These are phyloP conservation scores for Pyrrhosoma nymphula DNA, from an alignment of 2,888 invertebrate species.

Conservation along the genomic window DNA sequence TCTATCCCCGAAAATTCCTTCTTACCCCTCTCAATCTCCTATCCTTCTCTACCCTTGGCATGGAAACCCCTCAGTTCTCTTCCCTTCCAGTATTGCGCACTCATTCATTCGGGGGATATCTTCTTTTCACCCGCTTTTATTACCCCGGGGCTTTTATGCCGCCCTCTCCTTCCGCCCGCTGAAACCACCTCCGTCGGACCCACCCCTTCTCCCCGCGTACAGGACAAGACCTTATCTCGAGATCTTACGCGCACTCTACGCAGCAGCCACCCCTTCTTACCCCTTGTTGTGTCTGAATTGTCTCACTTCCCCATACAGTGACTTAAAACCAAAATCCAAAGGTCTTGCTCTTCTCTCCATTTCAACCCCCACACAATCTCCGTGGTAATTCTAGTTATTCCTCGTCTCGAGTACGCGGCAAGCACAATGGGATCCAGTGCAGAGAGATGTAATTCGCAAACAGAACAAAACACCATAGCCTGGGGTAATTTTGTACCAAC, in stretches of 20 bases:
- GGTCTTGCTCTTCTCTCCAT: not conserved
- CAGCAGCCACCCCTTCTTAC: not conserved
- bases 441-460: too few relatives aligned
- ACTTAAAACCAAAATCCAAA: not conserved
- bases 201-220: not conserved
- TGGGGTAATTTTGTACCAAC: too few relatives aligned
- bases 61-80: not conserved
- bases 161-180: not conserved
- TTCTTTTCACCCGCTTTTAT: constrained; percentile 9
- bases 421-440: too few relatives aligned
- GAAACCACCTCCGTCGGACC: not conserved
- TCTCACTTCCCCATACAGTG: not conserved
- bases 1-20: not conserved
- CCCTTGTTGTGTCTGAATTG: not conserved
- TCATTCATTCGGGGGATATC: constrained; percentile 1
- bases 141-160: not conserved
- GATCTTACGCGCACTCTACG: not conserved
- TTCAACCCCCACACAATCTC: too few relatives aligned
- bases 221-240: not conserved
- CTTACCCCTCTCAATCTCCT: not conserved
- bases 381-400: too few relatives aligned
- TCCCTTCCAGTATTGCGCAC: not conserved
- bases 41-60: too few relatives aligned
- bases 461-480: too few relatives aligned
- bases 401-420: too few relatives aligned